Percentiles rank a stretch among this genome's conserved stretches.
These are phyloP conservation scores for Mimachlamys varia DNA, from an alignment of 2,888 invertebrate species.

Conservation along the genomic window DNA sequence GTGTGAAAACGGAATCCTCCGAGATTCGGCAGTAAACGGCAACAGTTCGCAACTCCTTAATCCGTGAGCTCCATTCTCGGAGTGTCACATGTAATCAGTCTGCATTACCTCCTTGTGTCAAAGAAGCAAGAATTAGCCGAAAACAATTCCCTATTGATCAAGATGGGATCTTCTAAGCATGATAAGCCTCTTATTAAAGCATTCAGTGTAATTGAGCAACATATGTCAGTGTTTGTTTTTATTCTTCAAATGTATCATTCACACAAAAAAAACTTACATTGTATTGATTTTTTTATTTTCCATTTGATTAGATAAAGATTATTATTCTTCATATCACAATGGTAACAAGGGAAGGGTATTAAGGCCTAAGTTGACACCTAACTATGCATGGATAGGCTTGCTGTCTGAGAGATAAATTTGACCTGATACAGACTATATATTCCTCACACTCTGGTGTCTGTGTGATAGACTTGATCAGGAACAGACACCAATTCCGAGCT, in stretches of 20 bases:
- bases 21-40: not conserved
- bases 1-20: not conserved
- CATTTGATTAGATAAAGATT: no score
- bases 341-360: not conserved
- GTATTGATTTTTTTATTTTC: no score
- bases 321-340: not conserved
- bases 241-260: not conserved
- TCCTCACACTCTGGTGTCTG: no score
- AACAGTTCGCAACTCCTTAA: not conserved
- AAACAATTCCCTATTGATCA: not conserved
- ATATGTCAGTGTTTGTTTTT: not conserved
- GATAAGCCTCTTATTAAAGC: slow-evolving; percentile 5
- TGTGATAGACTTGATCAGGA: no score
- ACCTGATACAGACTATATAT: no score
- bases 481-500: no score
- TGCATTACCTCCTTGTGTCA: not conserved
- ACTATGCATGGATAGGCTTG: no score
- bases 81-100: slow-evolving; percentile 13
- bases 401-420: no score
- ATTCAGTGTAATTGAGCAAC: not conserved
- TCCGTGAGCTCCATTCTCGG: not conserved
- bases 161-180: not conserved
- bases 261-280: not conserved
- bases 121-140: not conserved
- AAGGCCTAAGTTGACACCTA: no score